Evolutionary conservation across 53 echinoderm and acorn worm species (phyloP), one percentile per base, ranked within the genome.

Genomic region (Arbacia lixula): DNA sequence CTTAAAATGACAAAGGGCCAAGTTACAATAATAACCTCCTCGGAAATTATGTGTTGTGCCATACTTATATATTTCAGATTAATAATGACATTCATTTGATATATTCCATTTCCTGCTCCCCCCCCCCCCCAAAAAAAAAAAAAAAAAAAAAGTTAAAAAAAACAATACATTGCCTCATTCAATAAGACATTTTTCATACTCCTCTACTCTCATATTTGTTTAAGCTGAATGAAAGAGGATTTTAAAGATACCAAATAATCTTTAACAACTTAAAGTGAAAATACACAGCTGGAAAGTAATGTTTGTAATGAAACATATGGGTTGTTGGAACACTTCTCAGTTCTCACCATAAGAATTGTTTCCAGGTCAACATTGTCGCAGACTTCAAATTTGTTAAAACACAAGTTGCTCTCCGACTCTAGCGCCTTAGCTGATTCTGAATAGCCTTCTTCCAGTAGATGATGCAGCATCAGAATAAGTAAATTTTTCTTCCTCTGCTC

Each of bases 311-410:
- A 2, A 14, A 51, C 51, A 1, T 24, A 2, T n/a, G 2, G 21
- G 2, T 32, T 3, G 39, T 27, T 54, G 21, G 4, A 12, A 32
- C 30, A 2, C 14, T n/a, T 64, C 29, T 9, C 19, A 2, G 36
- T 46, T n/a, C 89, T 69, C 86, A 96, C 97, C 97, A 93, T 93
- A 17, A 96, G 86, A 71, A 96, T 87, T 12, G 97, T 96, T 61
- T 93, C 91, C 60, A 96, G 50, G 72, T 96, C 97, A 24, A 96
- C 93, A 90, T 96, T 96, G 76, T 96, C 97, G 51, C 97, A 96
- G 19, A 96, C 97, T 93, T 96, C 93, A 88, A 84, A 96, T n/a
- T 86, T 87, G 61, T 88, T 94, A 38, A 96, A 93, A 62, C 93
- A 87, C 68, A 96, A 72, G 37, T 83, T 96, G 54, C 91, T 93